Conservation (phyloP, 2,113 vertebrate genomes). For the Cepphus grylle region DNA sequence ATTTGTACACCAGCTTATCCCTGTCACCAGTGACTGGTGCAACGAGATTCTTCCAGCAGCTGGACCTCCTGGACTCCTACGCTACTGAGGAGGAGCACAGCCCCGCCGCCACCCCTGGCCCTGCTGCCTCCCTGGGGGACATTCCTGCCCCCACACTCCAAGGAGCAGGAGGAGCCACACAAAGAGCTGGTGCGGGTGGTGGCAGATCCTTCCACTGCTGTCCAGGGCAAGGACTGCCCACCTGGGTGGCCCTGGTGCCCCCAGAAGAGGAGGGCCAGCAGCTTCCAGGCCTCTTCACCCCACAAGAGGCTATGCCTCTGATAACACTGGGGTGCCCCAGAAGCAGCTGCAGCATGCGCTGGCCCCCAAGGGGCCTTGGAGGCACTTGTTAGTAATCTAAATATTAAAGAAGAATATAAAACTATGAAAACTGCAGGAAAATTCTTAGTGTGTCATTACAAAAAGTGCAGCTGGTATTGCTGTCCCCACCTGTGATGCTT, state of each 20-base stretch:
- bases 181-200: background rate
- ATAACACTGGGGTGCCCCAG: background rate
- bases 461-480: background rate
- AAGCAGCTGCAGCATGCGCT: background rate
- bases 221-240: background rate
- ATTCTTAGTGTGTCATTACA: background rate
- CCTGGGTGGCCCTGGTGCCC: background rate
- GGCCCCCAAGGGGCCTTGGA: background rate
- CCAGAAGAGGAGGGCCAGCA: background rate
- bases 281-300: background rate
- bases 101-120: background rate
- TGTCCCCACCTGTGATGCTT: background rate
- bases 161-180: background rate
- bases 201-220: background rate
- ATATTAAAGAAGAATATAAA: background rate
- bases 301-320: background rate
- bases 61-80: background rate
- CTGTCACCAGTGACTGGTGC: background rate
- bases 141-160: background rate
- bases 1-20: background rate
- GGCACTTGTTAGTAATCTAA: background rate
- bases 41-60: background rate
- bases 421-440: background rate
- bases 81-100: background rate
- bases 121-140: background rate